Evolutionary conservation across 2,888 invertebrate species (phyloP).

Genomic region (Taenaris catops): DNA sequence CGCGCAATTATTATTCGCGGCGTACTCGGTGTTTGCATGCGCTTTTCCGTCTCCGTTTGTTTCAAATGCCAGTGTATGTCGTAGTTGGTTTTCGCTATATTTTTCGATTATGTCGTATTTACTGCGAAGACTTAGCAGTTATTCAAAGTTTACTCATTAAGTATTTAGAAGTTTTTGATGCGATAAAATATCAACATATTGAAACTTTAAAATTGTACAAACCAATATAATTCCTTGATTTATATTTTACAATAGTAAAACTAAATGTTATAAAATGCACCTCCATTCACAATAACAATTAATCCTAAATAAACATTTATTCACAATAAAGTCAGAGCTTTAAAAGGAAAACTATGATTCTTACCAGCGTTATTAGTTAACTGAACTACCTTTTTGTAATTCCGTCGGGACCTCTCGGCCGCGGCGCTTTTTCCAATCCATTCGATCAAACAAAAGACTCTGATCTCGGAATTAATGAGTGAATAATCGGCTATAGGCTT

Average conservation of each 20-base stretch:
- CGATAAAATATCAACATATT: too few species aligned
- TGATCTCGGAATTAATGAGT: conserved; percentile 18
- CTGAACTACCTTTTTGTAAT: conserved; percentile 12
- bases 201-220: too few species aligned
- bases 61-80: conserved; percentile 18
- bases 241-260: too few species aligned
- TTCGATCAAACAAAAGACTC: conserved; percentile 16
- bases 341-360: conserved; percentile 4
- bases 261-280: too few species aligned
- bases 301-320: too few species aligned
- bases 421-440: conserved; percentile 15
- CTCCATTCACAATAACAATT: too few species aligned
- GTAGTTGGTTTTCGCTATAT: conserved; percentile 11
- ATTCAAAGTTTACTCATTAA: neutral
- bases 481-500: conserved; percentile 14
- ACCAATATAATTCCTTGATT: too few species aligned
- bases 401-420: conserved; percentile 10
- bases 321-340: conserved; percentile 1
- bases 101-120: neutral
- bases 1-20: conserved; percentile 32
- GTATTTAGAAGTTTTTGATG: too few species aligned
- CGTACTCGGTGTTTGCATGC: conserved; percentile 28
- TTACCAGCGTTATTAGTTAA: conserved; percentile 4
- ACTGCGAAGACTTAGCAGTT: neutral
- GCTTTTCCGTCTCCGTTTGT: conserved; percentile 20